These are phyloP conservation scores for Emydoidea blandingii DNA, from an alignment of 2,797 vertebrate genomes.

Conservation along the genomic window DNA sequence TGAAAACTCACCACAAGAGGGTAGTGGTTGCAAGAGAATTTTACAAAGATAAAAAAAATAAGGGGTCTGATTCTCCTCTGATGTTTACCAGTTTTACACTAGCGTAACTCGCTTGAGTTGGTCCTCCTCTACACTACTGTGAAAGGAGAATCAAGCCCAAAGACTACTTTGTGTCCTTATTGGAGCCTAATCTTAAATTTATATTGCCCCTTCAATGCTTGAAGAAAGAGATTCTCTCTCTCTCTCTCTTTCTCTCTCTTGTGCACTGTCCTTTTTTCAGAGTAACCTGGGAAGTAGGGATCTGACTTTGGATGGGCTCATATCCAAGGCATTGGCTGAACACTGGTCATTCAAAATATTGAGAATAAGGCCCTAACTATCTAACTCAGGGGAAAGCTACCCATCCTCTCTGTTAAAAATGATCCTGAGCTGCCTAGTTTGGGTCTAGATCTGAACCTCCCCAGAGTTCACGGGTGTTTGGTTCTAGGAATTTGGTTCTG, in stretches of 20 bases:
- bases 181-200: not conserved
- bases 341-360: not conserved
- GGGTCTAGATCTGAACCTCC: not conserved
- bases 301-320: not conserved
- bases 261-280: not conserved
- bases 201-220: accelerated
- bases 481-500: not conserved
- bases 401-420: not conserved
- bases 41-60: not conserved
- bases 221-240: not conserved
- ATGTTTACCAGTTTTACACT: not conserved
- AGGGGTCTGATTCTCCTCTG: not conserved
- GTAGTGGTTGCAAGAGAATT: slow-evolving; percentile 43
- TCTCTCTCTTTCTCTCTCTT: not conserved
- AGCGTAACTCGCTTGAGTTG: not conserved
- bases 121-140: not conserved
- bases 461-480: not conserved
- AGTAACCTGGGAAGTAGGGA: not conserved
- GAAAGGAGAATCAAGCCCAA: not conserved
- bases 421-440: not conserved
- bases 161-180: not conserved
- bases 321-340: not conserved
- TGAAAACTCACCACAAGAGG: slow-evolving; percentile 14
- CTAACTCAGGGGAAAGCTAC: not conserved
- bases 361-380: not conserved